A percentile compares a stretch with the other conserved stretches of the same genome.
Evolutionary conservation across 2,113 vertebrate genomes (phyloP).

Genomic region (Cyanistes caeruleus): DNA sequence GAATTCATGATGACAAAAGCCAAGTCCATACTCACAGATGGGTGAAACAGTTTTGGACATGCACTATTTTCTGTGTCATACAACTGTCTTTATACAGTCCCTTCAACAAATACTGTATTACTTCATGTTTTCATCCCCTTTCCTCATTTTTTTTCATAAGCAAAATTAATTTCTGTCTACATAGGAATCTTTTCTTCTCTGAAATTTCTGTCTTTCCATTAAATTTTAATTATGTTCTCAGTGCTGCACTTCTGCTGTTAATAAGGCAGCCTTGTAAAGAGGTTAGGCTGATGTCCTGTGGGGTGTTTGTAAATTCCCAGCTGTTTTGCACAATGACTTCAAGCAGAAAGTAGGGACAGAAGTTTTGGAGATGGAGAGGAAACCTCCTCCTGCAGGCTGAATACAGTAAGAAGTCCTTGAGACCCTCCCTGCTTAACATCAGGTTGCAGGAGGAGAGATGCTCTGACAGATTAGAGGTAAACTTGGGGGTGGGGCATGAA

Average conservation of each 20-base stretch:
- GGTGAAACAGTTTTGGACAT: not conserved
- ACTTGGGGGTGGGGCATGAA: not conserved
- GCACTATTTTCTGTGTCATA: not conserved
- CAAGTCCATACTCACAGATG: not conserved
- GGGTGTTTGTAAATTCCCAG: not conserved
- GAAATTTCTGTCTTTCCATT: not conserved
- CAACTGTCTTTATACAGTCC: not conserved
- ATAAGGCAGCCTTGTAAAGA: not conserved
- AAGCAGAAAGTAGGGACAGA: not conserved
- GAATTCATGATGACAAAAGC: not conserved
- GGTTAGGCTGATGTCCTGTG: not conserved
- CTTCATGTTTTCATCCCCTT: not conserved
- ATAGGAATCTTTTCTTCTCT: not conserved
- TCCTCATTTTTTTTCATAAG: not conserved
- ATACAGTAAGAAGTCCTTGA: not conserved
- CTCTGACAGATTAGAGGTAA: not conserved
- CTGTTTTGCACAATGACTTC: not conserved
- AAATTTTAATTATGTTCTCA: not conserved
- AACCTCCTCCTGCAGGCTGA: not conserved
- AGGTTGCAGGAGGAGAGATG: not conserved
- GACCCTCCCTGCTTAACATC: not conserved
- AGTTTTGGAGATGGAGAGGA: not conserved
- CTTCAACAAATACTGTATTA: not conserved
- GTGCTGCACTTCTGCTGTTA: not conserved
- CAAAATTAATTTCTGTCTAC: not conserved